Evolutionary conservation across 2,888 invertebrate species (phyloP), one percentile per base, ranked within the genome.

Genomic region (Lissocephala sabroskyi): DNA sequence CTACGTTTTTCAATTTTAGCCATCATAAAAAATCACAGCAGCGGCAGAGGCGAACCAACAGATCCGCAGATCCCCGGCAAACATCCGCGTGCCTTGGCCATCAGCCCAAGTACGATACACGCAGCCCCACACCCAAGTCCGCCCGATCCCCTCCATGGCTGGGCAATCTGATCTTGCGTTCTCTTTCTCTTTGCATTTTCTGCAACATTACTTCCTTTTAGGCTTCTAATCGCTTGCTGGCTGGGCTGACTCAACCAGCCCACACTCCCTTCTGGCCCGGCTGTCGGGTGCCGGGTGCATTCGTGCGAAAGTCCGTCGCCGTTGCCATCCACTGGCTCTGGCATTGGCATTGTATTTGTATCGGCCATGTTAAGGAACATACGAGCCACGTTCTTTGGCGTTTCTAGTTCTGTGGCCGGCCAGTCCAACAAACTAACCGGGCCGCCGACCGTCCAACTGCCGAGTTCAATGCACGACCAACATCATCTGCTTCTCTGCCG

Each of bases 131-230:
- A 39, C 23, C 35, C 11, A 13, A 18, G 10, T 23, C 14, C 14
- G 35, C 18, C 45, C 32, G 9, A n/a, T n/a, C n/a, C n/a, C n/a
- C n/a, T n/a, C n/a, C n/a, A n/a, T n/a, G 11, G 14, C 14, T 10
- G 5, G 33, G 37, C 53, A 37, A 59, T 65, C 62, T 45, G 59
- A 57, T 73, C 55, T 45, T 55, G 44, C 41, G n/a, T 52, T 44
- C 51, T 48, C 36, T 41, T 45, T 47, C 45, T 55, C 46, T 68
- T 52, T 60, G 65, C 53, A 75, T 71, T 74, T 74, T 74, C 73
- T 78, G 73, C 73, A 74, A 76, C 73, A 74, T 74, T 74, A 74
- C 78, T 74, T 74, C 73, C 78, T 74, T 74, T 74, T 74, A 74
- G 60, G 68, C 76, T 67, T 78, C 76, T 76, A 78, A 74, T 76